Evolutionary conservation across 92 coral and sea anemone species (phyloP).

Genomic region (Hydrozoanthus gracilis): DNA sequence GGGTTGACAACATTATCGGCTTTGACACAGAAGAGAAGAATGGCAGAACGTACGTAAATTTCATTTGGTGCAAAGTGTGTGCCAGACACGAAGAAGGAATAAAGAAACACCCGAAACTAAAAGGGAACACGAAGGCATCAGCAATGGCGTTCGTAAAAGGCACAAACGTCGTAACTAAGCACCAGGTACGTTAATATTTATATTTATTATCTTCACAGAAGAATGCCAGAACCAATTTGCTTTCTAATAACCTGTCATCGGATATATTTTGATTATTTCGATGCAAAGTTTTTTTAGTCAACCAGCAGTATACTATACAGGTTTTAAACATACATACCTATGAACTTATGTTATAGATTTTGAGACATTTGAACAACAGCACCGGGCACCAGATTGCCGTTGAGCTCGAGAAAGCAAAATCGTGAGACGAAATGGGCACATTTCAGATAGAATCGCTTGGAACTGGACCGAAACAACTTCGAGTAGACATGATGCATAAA

Average conservation of each 20-base stretch:
- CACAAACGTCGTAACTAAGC: constrained; percentile 37
- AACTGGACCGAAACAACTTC: constrained; percentile 15
- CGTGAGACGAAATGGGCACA: neutral
- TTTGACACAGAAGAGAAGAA: neutral
- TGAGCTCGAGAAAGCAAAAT: neutral
- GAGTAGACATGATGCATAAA: constrained; percentile 24
- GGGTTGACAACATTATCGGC: constrained; percentile 28
- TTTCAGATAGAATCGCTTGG: neutral
- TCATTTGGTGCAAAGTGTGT: constrained; percentile 16
- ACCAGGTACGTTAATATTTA: constrained; percentile 36
- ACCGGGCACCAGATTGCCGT: neutral
- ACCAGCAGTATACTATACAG: no score
- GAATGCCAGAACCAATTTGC: no score
- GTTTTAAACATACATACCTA: no score
- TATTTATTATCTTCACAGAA: no score
- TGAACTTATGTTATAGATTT: neutral
- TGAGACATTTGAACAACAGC: constrained; percentile 20
- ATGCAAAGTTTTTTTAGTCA: neutral
- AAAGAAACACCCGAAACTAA: neutral
- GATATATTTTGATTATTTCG: no score
- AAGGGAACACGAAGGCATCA: constrained; percentile 16
- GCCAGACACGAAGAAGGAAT: constrained; percentile 2
- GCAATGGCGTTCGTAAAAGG: constrained; percentile 32
- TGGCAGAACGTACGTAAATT: neutral
- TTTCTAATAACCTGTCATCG: no score